These are phyloP conservation scores for Morpho helenor DNA, from an alignment of 2,888 invertebrate species.

Conservation along the genomic window DNA sequence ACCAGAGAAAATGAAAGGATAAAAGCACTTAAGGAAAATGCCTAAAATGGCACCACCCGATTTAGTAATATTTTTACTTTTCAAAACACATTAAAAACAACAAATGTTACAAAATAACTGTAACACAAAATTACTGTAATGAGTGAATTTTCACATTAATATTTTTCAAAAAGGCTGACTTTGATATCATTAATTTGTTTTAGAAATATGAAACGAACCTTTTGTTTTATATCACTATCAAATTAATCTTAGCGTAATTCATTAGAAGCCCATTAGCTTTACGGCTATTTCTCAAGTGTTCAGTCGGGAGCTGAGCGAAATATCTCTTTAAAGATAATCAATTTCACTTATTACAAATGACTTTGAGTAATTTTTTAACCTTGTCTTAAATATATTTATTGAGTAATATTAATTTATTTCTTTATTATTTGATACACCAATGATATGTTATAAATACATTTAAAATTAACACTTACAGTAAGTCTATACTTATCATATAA, in stretches of 20 bases:
- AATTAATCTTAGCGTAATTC: conserved; percentile 5
- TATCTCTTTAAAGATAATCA: conserved; percentile 18
- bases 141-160: not conserved
- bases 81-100: too few species aligned
- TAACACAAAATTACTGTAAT: not conserved
- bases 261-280: conserved; percentile 10
- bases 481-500: too few species aligned
- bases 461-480: too few species aligned
- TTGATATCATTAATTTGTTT: not conserved
- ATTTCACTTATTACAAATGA: conserved; percentile 18
- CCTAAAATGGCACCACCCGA: too few species aligned
- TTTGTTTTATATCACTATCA: conserved; percentile 4
- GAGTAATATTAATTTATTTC: too few species aligned
- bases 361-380: conserved; percentile 3
- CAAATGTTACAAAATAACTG: too few species aligned
- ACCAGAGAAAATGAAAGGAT: too few species aligned
- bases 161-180: too few species aligned
- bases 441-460: too few species aligned
- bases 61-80: too few species aligned
- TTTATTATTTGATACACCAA: too few species aligned
- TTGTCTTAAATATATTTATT: not conserved
- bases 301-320: conserved; percentile 11
- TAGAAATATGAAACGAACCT: conserved; percentile 1
- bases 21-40: too few species aligned
- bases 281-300: conserved; percentile 11